Conservation (phyloP, 2,113 vertebrate genomes). For the Myotis yumanensis region DNA sequence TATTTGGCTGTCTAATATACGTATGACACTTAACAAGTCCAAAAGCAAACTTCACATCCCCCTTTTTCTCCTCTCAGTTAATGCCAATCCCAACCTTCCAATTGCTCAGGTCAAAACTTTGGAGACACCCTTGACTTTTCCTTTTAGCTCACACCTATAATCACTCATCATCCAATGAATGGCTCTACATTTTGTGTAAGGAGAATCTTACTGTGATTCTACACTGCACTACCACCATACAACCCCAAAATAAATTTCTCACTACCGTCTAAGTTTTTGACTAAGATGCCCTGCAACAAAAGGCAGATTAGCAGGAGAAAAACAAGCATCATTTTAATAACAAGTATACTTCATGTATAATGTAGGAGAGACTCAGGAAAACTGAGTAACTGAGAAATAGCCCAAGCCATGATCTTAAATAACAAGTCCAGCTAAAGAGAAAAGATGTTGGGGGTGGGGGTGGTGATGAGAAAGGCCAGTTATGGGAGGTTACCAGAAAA, state of each 20-base stretch:
- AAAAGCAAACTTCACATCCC: neutral
- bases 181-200: neutral
- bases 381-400: neutral
- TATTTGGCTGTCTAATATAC: neutral
- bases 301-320: neutral
- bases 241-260: neutral
- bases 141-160: neutral
- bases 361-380: neutral
- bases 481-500: neutral
- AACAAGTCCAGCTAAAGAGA: neutral
- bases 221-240: fast-evolving
- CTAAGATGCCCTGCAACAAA: neutral
- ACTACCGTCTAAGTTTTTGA: neutral
- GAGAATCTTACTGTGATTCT: neutral
- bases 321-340: neutral
- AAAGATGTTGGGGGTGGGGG: neutral
- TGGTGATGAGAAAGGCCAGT: neutral
- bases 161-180: neutral
- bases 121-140: neutral
- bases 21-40: neutral
- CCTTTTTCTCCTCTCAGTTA: neutral
- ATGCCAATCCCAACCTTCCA: neutral
- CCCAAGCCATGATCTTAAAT: neutral
- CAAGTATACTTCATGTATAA: neutral
- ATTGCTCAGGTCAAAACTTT: neutral